These are phyloP conservation scores for Scomberomorus guttatus DNA, from an alignment of 2,797 vertebrate species.

Conservation along the genomic window DNA sequence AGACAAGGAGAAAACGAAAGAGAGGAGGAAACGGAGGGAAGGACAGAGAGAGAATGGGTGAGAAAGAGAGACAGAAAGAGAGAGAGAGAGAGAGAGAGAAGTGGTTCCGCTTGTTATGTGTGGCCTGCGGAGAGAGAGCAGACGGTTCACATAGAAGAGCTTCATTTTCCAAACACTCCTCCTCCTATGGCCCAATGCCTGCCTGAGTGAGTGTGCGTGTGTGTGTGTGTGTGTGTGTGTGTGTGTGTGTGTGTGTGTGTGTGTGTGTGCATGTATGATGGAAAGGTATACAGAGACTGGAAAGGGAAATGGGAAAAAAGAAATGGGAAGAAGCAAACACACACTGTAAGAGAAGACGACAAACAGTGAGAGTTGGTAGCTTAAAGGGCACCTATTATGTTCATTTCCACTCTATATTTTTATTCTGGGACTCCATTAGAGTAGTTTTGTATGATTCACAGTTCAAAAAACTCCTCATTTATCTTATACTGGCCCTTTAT, in stretches of 20 bases:
- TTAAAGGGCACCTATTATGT: too few species aligned
- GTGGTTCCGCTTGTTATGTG: conserved; percentile 54
- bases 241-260: not conserved
- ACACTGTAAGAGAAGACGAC: not conserved
- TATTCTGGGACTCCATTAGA: too few species aligned
- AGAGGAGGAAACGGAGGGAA: not conserved
- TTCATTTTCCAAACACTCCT: conserved; percentile 58
- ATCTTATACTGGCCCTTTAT: too few species aligned
- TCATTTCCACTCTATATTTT: too few species aligned
- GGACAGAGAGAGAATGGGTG: conserved; percentile 9
- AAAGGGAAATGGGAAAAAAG: not conserved
- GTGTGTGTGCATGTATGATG: not conserved
- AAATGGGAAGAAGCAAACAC: not conserved
- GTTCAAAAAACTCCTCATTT: too few species aligned
- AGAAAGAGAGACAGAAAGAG: conserved; percentile 39
- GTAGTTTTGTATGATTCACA: too few species aligned
- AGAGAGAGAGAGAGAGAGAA: conserved; percentile 31
- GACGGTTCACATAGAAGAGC: conserved; percentile 52
- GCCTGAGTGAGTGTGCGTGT: not conserved
- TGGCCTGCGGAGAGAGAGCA: conserved; percentile 54
- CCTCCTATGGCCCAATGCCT: conserved; percentile 37
- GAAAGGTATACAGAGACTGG: too few species aligned
- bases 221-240: conserved; percentile 22
- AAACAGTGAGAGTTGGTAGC: not conserved
- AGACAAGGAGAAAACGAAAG: conserved; percentile 33